phyloP scores from a whole-genome alignment of 1,140 invertebrate species.

The Lepidostoma basale region DNA sequence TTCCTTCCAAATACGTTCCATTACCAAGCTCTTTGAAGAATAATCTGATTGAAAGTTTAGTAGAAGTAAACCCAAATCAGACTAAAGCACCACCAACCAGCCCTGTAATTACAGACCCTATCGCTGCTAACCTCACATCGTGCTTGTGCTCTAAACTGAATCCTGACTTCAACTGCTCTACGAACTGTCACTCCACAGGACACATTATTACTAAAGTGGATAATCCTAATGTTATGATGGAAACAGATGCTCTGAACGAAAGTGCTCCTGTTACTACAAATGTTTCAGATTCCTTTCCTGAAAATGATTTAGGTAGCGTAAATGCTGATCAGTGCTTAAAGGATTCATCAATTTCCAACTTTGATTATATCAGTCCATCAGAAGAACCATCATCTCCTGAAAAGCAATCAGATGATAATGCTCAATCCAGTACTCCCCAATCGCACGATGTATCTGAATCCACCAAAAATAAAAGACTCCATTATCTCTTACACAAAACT shows the following conservation, averaged over 20 bases:
- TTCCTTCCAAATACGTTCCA: constrained; percentile 39
- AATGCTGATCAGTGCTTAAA: not conserved
- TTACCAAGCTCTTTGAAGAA: constrained; percentile 44
- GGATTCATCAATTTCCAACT: not conserved
- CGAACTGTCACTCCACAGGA: constrained; percentile 30
- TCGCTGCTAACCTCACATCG: constrained; percentile 56
- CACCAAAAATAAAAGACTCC: constrained; percentile 58
- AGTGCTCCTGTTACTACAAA: not conserved
- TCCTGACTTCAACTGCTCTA: constrained; percentile 38
- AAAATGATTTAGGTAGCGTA: not conserved
- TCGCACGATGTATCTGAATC: constrained; percentile 50
- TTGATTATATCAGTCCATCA: no score
- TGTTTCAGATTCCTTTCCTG: not conserved
- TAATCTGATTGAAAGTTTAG: constrained; percentile 42
- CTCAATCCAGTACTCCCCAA: not conserved
- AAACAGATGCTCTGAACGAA: constrained; percentile 49
- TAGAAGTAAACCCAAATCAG: constrained; percentile 18
- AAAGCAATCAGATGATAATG: no score
- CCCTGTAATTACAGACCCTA: constrained; percentile 51
- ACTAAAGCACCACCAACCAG: not conserved
- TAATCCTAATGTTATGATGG: constrained; percentile 25
- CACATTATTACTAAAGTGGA: constrained; percentile 27
- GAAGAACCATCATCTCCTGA: no score
- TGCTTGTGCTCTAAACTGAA: constrained; percentile 54
- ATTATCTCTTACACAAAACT: constrained; percentile 60